These are phyloP conservation scores for Xiphophorus maculatus DNA, from an alignment of 2,113 vertebrate species.

Conservation along the genomic window DNA sequence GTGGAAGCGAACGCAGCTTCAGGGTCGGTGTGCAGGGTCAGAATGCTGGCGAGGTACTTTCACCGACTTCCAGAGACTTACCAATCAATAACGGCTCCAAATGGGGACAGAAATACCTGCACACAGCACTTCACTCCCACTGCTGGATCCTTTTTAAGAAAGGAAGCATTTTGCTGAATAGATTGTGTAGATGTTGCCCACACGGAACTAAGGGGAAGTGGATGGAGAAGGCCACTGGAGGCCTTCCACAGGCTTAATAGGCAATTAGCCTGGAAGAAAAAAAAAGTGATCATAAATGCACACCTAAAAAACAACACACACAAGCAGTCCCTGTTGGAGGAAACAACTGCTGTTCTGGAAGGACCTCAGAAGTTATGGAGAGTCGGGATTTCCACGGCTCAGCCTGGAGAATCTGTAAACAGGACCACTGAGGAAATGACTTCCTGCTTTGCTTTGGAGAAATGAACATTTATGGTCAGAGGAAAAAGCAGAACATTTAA, in stretches of 20 bases:
- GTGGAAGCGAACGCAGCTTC: constrained; percentile 23
- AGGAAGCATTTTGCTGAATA: constrained; percentile 69
- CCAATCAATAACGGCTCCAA: constrained; percentile 74
- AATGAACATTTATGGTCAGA: too few species aligned
- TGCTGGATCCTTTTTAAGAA: constrained; percentile 57
- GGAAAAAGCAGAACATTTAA: too few species aligned
- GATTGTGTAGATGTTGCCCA: constrained; percentile 42
- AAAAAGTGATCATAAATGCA: constrained; percentile 21
- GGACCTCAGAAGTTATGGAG: not conserved
- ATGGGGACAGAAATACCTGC: constrained; percentile 72
- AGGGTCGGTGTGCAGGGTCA: constrained; percentile 47
- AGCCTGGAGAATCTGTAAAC: not conserved
- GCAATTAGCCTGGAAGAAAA: constrained; percentile 13
- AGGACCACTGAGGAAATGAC: not conserved
- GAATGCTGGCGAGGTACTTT: constrained; percentile 77
- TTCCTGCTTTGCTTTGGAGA: too few species aligned
- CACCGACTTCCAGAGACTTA: constrained; percentile 71
- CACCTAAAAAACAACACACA: not conserved
- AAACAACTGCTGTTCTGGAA: not conserved
- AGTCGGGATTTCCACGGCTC: not conserved
- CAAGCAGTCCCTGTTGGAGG: too few species aligned
- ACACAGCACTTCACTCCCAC: constrained; percentile 74
- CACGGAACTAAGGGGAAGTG: constrained; percentile 38
- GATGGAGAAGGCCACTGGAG: constrained; percentile 32
- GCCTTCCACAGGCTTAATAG: constrained; percentile 48